phyloP scores from a whole-genome alignment of 2,888 invertebrate species.

The Mesodorylaimus sp. region DNA sequence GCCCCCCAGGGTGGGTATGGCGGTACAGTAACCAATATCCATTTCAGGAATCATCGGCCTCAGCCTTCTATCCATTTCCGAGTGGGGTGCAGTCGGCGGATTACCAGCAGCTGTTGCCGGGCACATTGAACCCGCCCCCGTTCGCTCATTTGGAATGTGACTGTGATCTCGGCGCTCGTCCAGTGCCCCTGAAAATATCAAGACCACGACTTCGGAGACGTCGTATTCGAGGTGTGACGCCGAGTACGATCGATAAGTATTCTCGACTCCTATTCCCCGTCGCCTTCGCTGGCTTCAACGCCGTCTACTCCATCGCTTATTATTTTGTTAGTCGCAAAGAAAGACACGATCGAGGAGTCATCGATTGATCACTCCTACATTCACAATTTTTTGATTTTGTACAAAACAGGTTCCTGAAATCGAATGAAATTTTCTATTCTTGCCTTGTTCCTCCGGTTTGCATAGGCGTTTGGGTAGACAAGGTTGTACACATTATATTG shows the following conservation, averaged over 20 bases:
- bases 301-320: constrained; percentile 7
- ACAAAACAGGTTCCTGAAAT: too few species aligned
- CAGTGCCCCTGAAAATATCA: neutral
- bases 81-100: too few species aligned
- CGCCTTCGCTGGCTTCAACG: constrained; percentile 89
- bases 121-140: too few species aligned
- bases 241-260: constrained; percentile 96
- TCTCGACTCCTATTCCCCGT: constrained; percentile 94
- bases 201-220: neutral
- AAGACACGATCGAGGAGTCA: too few species aligned
- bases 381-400: too few species aligned
- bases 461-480: too few species aligned
- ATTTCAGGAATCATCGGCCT: neutral
- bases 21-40: too few species aligned
- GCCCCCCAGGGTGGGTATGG: too few species aligned
- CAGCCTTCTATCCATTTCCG: constrained; percentile 1
- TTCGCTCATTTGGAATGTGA: constrained; percentile 1
- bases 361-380: too few species aligned
- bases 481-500: too few species aligned
- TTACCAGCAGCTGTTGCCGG: neutral
- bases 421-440: too few species aligned
- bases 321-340: neutral
- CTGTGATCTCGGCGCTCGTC: constrained; percentile 2
- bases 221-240: constrained; percentile 46
- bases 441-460: too few species aligned